Conservation (phyloP, 2,113 vertebrate species). For the Tupaia tana region DNA sequence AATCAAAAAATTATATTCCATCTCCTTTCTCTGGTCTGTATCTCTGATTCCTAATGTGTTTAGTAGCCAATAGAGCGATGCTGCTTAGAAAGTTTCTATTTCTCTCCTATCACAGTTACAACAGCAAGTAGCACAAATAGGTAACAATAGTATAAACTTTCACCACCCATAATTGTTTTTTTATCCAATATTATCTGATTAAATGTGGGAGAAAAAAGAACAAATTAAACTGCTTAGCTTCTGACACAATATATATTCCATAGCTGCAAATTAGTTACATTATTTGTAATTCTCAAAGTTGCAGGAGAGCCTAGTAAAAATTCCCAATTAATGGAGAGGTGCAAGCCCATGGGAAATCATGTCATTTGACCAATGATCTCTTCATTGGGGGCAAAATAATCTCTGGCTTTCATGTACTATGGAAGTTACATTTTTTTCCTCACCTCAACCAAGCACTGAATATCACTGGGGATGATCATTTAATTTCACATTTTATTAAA, state of each 20-base stretch:
- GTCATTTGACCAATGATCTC: slow-evolving; percentile 77
- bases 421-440: slow-evolving; percentile 75
- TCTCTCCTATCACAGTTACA: background rate
- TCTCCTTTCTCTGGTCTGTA: background rate
- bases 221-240: slow-evolving; percentile 42
- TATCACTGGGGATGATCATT: slow-evolving; percentile 84
- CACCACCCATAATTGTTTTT: background rate
- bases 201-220: background rate
- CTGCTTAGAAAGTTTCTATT: background rate
- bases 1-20: background rate
- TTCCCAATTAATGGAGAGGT: slow-evolving; percentile 80
- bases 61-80: background rate
- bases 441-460: slow-evolving; percentile 74
- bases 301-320: slow-evolving; percentile 67
- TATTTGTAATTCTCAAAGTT: slow-evolving; percentile 78
- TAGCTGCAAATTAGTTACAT: background rate
- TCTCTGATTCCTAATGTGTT: background rate
- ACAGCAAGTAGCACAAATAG: background rate
- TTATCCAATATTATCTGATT: background rate
- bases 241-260: slow-evolving; percentile 60
- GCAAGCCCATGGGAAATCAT: slow-evolving; percentile 69
- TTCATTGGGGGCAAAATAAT: slow-evolving; percentile 60
- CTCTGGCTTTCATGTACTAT: slow-evolving; percentile 50
- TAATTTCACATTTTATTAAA: slow-evolving; percentile 88
- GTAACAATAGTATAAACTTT: background rate